Conservation (phyloP, 2,888 invertebrate species). For the Noctua pronuba region DNA sequence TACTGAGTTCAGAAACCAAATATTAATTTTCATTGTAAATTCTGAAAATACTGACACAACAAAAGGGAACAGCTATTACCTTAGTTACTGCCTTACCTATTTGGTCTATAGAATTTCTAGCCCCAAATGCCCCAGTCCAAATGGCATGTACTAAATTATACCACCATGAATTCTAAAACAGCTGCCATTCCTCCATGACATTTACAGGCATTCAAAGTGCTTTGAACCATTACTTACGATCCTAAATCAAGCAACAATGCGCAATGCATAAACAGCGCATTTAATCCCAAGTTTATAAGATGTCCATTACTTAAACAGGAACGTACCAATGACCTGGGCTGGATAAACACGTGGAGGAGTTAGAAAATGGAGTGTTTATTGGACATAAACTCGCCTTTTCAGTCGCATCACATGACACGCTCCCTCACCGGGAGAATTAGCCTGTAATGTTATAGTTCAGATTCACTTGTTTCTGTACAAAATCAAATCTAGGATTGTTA, state of each 20-base stretch:
- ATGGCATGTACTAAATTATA: constrained; percentile 11
- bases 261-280: constrained; percentile 34
- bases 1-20: neutral
- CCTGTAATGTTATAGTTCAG: no score
- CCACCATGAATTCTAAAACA: constrained; percentile 19
- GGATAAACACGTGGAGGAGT: constrained; percentile 13
- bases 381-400: neutral
- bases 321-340: constrained; percentile 45
- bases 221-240: constrained; percentile 21
- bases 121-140: constrained; percentile 12
- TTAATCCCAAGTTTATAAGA: constrained; percentile 56
- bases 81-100: neutral
- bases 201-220: constrained; percentile 35
- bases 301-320: constrained; percentile 54
- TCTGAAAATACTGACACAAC: no score
- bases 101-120: constrained; percentile 1
- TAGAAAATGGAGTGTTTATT: constrained; percentile 24
- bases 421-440: no score
- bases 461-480: no score
- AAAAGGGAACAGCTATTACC: neutral
- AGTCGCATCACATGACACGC: no score
- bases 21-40: no score
- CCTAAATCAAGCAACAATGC: constrained; percentile 50
- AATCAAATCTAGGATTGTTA: no score
- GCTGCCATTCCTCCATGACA: constrained; percentile 14